Evolutionary conservation across 2,797 vertebrate species (phyloP).

Genomic region (Parauchenoglanis punctatus): DNA sequence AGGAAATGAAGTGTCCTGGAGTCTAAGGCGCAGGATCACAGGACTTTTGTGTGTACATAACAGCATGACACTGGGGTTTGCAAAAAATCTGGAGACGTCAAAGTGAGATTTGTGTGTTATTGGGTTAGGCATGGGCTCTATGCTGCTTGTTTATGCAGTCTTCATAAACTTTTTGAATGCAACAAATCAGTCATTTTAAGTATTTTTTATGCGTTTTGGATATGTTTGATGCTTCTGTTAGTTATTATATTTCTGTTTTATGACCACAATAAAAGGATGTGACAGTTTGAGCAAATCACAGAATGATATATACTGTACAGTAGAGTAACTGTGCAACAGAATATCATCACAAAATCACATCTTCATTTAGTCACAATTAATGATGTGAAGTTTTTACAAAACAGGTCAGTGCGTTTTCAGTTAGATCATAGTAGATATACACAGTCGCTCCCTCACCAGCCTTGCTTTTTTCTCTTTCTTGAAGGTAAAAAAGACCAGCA

Average conservation of each 20-base stretch:
- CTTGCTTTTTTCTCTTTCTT: background rate
- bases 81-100: slow-evolving; percentile 20
- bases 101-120: slow-evolving; percentile 48
- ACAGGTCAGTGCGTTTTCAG: background rate
- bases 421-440: background rate
- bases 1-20: slow-evolving; percentile 75
- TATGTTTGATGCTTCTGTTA: background rate
- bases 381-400: background rate
- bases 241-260: background rate
- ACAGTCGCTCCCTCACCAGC: background rate
- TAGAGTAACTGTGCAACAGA: no score
- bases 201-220: background rate
- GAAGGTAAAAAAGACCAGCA: background rate
- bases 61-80: slow-evolving; percentile 40
- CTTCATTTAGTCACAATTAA: background rate
- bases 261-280: background rate
- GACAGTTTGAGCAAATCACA: background rate
- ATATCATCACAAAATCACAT: background rate
- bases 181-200: background rate
- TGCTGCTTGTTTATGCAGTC: slow-evolving; percentile 38
- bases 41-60: slow-evolving; percentile 55
- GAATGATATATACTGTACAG: no score
- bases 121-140: slow-evolving; percentile 31
- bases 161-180: slow-evolving; percentile 3
- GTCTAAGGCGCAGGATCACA: slow-evolving; percentile 61